Base-by-base conservation (phyloP, 2,888 invertebrate species). In the Panopea generosa region DNA sequence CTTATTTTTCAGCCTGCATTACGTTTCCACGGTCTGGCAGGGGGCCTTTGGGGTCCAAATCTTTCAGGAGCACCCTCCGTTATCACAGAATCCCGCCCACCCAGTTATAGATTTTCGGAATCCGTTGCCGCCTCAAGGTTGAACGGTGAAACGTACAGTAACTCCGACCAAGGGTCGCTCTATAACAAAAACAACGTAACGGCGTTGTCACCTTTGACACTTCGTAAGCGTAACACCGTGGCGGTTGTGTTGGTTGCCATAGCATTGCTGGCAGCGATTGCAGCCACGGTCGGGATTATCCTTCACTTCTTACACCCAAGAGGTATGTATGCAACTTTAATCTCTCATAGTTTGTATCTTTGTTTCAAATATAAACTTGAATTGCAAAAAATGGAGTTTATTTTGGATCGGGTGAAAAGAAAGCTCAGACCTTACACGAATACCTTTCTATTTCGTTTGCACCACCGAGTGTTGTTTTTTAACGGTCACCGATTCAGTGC, bases 201-300 rank as follows among this genome's bases (percentile, higher is more conserved):
- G 4, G 74, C 77, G 1, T n/a, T 68, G 4, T 75, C 81, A 6
- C 74, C 79, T 1, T 56, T 79, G 9, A 76, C 71, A 1, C 56
- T 83, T 6, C 66, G 80, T 9, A 71, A 78, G 22, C 38, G 84
- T 24, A 84, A 84, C 47, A 81, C 83, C 1, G 50, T 84, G n/a
- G 76, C 82, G 0, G 75, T 85, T 11, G 71, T 85, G 11, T 24
- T 85, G 2, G 78, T 84, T 18, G 79, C 81, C 14, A 66, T 84
- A 9, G 85, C 69, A 20, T 60, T 85, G 4, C 24, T 85, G n/a
- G 85, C 85, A 0, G 75, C 82, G 2, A 69, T 82, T 2, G 84
- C 83, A 3, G 75, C 84, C 1, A 72, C 77, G 11, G 65, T 82
- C 1, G 85, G 85, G 18, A 73, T 82, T 2, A 62, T 79, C 0